phyloP scores from a whole-genome alignment of 2,113 vertebrate species.

The Phyllostomus discolor region DNA sequence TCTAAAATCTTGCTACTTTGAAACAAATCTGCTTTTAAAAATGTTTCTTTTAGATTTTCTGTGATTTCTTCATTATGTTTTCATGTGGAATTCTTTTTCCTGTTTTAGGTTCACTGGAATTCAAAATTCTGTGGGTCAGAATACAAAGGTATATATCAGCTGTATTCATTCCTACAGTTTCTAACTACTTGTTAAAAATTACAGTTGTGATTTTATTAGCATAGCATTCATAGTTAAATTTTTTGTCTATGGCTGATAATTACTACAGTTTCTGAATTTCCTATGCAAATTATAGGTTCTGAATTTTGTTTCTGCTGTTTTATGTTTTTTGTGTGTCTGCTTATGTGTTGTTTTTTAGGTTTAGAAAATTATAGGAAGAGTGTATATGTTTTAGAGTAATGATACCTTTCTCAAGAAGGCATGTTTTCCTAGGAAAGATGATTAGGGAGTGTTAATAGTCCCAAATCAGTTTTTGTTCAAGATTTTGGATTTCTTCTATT shows the following conservation, averaged over 20 bases:
- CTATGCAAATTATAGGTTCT: not conserved
- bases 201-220: not conserved
- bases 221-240: not conserved
- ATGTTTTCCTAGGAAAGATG: not conserved
- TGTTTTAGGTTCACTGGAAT: not conserved
- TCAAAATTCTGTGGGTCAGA: not conserved
- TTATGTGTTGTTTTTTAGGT: not conserved
- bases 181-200: not conserved
- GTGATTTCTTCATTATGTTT: not conserved
- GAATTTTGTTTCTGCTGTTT: not conserved
- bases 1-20: not conserved
- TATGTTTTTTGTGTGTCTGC: not conserved
- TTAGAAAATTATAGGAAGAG: not conserved
- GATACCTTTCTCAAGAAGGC: not conserved
- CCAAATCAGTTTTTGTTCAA: not conserved
- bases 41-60: not conserved
- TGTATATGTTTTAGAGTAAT: not conserved
- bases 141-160: not conserved
- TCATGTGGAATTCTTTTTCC: not conserved
- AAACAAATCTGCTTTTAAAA: not conserved
- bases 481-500: not conserved
- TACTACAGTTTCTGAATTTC: constrained; percentile 24
- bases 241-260: not conserved
- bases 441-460: not conserved
- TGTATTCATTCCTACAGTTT: not conserved